Evolutionary conservation across 2,888 invertebrate species (phyloP), one percentile per base, ranked within the genome.

Genomic region (Catotricha subobsoleta): DNA sequence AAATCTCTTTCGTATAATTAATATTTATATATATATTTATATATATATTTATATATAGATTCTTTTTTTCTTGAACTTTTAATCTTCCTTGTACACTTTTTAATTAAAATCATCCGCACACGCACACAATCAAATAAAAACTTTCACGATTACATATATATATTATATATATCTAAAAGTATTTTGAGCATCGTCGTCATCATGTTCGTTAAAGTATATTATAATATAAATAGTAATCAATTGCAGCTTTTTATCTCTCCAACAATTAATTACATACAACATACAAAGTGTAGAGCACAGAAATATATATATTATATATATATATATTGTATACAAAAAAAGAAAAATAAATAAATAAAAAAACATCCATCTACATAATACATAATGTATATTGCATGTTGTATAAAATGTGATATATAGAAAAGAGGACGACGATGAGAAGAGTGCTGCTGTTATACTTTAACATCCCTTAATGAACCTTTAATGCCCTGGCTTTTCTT

Each of bases 1-100:
- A n/a, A n/a, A n/a, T n/a, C n/a, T 36, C 23, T 36, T 36, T 23
- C 15, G 25, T 36, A 36, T 36, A 36, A 36, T 36, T 36, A 36
- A 25, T 36, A 23, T 25, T 36, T 25, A 23, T 36, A 15, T 15
- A 23, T 10, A 2, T 25, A 9, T 5, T 19, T 20, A 31, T 31
- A 4, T 30, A 16, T 30, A 16, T 30, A 16, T 30, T 6, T 30
- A 15, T 8, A 10, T 31, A 5, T 33, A 19, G 10, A 33, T 19
- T 33, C 21, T 13, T 13, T 34, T 5, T 34, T 21, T 21, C 19
- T 2, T 23, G 21, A 30, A 8, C 35, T 13, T 35, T 10, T 25
- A 20, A 23, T 23, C 12, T 20, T 23, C 35, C 3, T 13, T 23
- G 36, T 36, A 20, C 9, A 23, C 23, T 36, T 36, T 36, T 36